Conservation (phyloP, 2,113 vertebrate genomes). For the Gallinago jamesoni region DNA sequence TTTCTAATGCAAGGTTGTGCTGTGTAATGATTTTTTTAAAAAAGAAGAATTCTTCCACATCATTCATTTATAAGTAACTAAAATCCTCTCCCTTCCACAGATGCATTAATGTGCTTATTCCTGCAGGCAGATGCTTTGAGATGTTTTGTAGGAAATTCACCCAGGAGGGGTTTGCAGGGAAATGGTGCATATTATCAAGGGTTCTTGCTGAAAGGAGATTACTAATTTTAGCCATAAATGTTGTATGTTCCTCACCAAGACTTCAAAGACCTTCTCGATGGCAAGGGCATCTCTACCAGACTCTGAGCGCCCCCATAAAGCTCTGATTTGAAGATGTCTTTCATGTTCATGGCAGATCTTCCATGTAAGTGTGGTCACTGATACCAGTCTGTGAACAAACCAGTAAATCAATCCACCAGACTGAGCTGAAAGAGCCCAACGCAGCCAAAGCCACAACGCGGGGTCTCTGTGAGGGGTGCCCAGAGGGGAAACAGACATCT, state of each 20-base stretch:
- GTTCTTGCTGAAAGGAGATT: not conserved
- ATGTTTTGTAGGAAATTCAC: not conserved
- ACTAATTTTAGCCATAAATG: not conserved
- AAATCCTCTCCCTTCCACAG: not conserved
- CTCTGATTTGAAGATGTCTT: not conserved
- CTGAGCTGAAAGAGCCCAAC: not conserved
- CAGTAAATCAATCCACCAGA: not conserved
- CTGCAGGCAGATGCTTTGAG: slow-evolving; percentile 5
- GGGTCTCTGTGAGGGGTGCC: not conserved
- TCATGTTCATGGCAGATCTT: not conserved
- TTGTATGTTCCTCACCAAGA: not conserved
- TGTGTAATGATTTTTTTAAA: not conserved
- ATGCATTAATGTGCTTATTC: slow-evolving; percentile 2
- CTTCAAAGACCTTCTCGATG: not conserved
- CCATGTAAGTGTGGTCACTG: not conserved
- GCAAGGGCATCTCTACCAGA: not conserved
- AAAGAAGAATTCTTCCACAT: not conserved
- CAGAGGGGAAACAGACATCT: not conserved
- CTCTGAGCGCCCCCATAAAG: not conserved
- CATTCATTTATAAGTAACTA: not conserved
- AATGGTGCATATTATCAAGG: not conserved
- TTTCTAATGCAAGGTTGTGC: not conserved
- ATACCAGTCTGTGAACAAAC: not conserved
- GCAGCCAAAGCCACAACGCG: not conserved
- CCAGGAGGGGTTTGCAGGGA: not conserved